Percentiles rank a stretch among this genome's conserved stretches.
Conservation (phyloP, 2,888 invertebrate species). For the Boloria euphrosyne region DNA sequence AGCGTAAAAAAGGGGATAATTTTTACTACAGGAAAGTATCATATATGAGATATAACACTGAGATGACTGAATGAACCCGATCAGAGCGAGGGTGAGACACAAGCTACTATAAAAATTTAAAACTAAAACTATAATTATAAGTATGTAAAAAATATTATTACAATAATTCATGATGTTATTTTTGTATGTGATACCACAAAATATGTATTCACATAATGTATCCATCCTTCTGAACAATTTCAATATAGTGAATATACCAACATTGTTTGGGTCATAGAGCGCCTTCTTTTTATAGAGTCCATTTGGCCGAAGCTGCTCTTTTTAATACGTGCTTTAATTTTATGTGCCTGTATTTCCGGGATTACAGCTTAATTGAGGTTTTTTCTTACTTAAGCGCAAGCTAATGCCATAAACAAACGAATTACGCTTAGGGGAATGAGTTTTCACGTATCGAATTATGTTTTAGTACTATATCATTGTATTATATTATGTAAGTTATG, state of each 20-base stretch:
- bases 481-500: too few species aligned
- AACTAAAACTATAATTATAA: too few species aligned
- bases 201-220: too few species aligned
- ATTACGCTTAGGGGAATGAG: slow-evolving; percentile 27
- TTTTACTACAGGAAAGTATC: too few species aligned
- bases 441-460: slow-evolving; percentile 28
- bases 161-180: too few species aligned
- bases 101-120: too few species aligned
- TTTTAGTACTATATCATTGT: background rate
- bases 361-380: slow-evolving; percentile 68
- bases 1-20: too few species aligned
- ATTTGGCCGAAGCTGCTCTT: slow-evolving; percentile 73
- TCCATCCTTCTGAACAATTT: background rate
- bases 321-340: slow-evolving; percentile 78
- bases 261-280: slow-evolving; percentile 41
- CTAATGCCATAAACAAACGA: slow-evolving; percentile 46
- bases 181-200: too few species aligned
- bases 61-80: too few species aligned
- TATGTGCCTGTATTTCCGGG: slow-evolving; percentile 69
- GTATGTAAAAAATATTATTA: too few species aligned
- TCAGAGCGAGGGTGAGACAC: too few species aligned
- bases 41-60: too few species aligned
- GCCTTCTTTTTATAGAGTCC: slow-evolving; percentile 64
- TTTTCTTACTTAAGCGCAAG: slow-evolving; percentile 57
- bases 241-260: background rate